phyloP scores from a whole-genome alignment of 1,140 invertebrate genomes.

The Drosophila suzukii region DNA sequence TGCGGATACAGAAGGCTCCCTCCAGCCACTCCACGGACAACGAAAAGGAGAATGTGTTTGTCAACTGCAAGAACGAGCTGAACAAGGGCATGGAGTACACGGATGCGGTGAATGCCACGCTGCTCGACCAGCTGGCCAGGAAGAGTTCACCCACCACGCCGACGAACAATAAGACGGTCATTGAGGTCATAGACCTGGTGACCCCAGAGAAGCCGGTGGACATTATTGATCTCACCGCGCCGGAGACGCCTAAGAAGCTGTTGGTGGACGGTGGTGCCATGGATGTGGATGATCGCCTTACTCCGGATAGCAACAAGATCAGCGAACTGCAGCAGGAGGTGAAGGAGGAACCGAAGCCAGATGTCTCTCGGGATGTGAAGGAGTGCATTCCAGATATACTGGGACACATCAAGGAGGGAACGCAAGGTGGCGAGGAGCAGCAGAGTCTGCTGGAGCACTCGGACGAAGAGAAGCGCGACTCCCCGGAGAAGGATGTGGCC shows the following conservation, averaged over 20 bases:
- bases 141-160: constrained; percentile 70
- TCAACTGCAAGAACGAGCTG: constrained; percentile 81
- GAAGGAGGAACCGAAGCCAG: constrained; percentile 54
- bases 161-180: constrained; percentile 67
- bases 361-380: constrained; percentile 79
- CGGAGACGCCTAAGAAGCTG: constrained; percentile 61
- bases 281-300: constrained; percentile 31
- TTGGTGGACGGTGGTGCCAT: constrained; percentile 31
- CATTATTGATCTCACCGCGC: constrained; percentile 73
- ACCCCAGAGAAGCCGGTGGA: constrained; percentile 72
- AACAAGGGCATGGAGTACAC: constrained; percentile 83
- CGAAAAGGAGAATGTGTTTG: constrained; percentile 83
- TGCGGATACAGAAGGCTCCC: constrained; percentile 74
- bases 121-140: constrained; percentile 70
- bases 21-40: constrained; percentile 78
- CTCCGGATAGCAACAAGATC: constrained; percentile 70
- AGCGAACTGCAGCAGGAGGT: constrained; percentile 56
- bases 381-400: constrained; percentile 78
- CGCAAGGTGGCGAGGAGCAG: constrained; percentile 57
- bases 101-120: constrained; percentile 77
- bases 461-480: constrained; percentile 81
- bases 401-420: constrained; percentile 64
- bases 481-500: constrained; percentile 85
- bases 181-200: constrained; percentile 80
- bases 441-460: constrained; percentile 61